Base-by-base conservation (phyloP, 2,888 invertebrate genomes). In the Pristionchus exspectatus region DNA sequence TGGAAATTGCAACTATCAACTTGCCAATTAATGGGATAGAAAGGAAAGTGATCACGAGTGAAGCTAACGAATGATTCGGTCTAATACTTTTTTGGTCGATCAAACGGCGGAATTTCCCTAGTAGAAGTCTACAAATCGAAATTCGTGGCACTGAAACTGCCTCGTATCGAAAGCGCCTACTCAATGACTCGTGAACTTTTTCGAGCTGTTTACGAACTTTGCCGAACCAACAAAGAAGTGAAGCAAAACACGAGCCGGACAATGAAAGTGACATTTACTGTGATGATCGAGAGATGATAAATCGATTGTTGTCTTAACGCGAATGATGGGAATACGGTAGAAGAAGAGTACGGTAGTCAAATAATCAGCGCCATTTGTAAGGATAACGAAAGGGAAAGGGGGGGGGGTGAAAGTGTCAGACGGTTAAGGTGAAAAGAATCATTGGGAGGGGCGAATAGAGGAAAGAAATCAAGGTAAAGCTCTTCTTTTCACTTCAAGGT, bases 391-490 rank as follows among this genome's bases (percentile, higher is more conserved):
- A 81, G 81, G 0, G 81, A 81, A 81, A 81, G 81, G 12, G 1
- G 27, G 81, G 12, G 1, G 27, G 18, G 81, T 16, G 81, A 81
- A 81, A 81, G 81, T 81, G 24, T 77, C 50, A 81, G 81, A 54
- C 81, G 50, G 50, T 24, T 27, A 54, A 27, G 27, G 50, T n/a
- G 81, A 81, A 81, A 81, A 81, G 81, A 81, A 81, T 81, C n/a
- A 27, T n/a, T 24, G 74, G 54, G 50, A 50, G 81, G 38, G 81
- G 50, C 81, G 33, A 38, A 44, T 50, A 50, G 44, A 50, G 7
- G 44, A 24, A 81, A n/a, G 81, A 81, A 81, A 81, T 81, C 81
- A 81, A 81, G 81, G 81, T 81, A 81, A 81, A 81, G 81, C 81
- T 27, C 69, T 27, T 72, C 69, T 72, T 33, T 38, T 74, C 63